Evolutionary conservation across 2,888 invertebrate genomes (phyloP).

Genomic region (Hesperia comma): DNA sequence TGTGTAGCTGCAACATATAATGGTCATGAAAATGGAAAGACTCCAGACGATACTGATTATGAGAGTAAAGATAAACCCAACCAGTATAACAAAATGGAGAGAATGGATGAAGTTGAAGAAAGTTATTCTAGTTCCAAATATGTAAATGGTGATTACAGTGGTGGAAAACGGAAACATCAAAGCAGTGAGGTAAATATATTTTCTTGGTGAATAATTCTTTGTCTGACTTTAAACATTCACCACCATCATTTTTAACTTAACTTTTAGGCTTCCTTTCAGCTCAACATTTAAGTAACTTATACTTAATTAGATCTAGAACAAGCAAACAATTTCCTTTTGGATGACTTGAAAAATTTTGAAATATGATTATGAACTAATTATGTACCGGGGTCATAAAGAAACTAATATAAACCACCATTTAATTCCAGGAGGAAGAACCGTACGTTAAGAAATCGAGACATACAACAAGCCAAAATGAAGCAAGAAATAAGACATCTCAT

Average conservation of each 20-base stretch:
- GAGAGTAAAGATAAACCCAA: slow-evolving; percentile 54
- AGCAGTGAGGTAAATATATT: slow-evolving; percentile 75
- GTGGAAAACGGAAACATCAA: slow-evolving; percentile 66
- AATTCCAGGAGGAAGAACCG: slow-evolving; percentile 66
- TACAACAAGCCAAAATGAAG: slow-evolving; percentile 58
- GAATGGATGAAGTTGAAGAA: slow-evolving; percentile 47
- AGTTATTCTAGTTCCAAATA: slow-evolving; percentile 50
- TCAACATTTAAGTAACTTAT: too few species aligned
- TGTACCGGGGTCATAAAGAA: neutral
- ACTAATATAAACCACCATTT: neutral
- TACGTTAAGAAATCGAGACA: slow-evolving; percentile 62
- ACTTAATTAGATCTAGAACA: too few species aligned
- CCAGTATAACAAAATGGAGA: slow-evolving; percentile 52
- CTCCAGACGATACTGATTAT: slow-evolving; percentile 64
- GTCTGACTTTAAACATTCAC: neutral
- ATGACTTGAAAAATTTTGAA: too few species aligned
- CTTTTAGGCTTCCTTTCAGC: too few species aligned
- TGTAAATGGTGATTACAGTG: slow-evolving; percentile 66
- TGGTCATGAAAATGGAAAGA: slow-evolving; percentile 67
- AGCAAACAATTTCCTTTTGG: too few species aligned
- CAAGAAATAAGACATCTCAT: slow-evolving; percentile 52
- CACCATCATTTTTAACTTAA: neutral
- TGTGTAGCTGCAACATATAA: slow-evolving; percentile 62
- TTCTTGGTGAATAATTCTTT: slow-evolving; percentile 10
- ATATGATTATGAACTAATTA: too few species aligned